Evolutionary conservation across 2,113 vertebrate species (phyloP).

Genomic region (Megaceryle torquata): DNA sequence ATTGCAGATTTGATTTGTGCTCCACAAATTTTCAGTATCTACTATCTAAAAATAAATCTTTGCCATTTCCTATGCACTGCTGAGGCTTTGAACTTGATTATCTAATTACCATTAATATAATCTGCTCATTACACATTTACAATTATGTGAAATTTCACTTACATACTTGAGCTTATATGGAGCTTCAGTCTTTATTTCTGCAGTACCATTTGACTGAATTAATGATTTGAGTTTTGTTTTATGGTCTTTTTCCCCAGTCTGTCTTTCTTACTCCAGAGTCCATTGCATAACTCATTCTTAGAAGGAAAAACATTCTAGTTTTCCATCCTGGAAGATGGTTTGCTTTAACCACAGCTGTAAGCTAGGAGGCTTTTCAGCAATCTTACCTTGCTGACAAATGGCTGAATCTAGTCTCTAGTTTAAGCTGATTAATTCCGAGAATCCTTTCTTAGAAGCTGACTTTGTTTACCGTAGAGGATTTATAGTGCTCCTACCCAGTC

Average conservation of each 20-base stretch:
- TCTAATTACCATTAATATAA: constrained; percentile 26
- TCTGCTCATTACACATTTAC: neutral
- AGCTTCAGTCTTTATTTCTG: neutral
- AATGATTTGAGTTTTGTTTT: neutral
- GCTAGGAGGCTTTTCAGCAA: neutral
- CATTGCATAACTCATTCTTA: neutral
- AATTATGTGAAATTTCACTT: neutral
- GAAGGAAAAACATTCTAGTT: neutral
- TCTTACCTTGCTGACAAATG: neutral
- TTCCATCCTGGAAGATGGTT: neutral
- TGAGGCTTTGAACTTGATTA: constrained; percentile 32
- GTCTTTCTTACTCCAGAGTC: neutral
- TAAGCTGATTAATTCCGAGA: neutral
- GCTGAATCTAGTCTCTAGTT: neutral
- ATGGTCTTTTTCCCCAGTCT: neutral
- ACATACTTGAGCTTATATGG: neutral
- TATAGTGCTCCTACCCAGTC: neutral
- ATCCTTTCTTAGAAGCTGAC: neutral
- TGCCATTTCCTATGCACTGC: neutral
- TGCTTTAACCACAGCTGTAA: neutral
- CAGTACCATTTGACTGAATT: neutral
- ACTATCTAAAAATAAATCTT: constrained; percentile 34
- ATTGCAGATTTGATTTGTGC: neutral
- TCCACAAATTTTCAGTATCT: neutral
- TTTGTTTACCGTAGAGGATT: neutral